A percentile compares a stretch with the other conserved stretches of the same genome.
These are phyloP conservation scores for Ptilorrhoa leucosticta DNA, from an alignment of 2,113 vertebrate species.

Conservation along the genomic window DNA sequence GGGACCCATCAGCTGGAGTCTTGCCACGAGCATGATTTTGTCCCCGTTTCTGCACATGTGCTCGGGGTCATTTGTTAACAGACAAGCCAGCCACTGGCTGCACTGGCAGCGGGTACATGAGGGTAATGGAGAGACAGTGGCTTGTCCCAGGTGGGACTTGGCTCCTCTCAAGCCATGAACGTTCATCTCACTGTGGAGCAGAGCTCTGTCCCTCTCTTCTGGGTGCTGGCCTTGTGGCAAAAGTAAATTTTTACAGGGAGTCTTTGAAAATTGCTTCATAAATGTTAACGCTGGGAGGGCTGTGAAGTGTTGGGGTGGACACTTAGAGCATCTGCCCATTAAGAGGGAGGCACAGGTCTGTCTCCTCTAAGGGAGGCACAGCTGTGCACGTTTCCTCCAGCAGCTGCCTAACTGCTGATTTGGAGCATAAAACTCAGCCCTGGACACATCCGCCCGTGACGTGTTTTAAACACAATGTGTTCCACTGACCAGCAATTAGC, in stretches of 20 bases:
- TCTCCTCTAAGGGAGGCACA: background rate
- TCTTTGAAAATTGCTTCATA: background rate
- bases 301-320: background rate
- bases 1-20: background rate
- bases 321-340: accelerated
- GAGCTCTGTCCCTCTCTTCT: background rate
- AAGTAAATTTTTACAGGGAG: background rate
- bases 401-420: background rate
- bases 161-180: background rate
- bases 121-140: background rate
- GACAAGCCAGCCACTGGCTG: background rate
- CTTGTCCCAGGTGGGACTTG: background rate
- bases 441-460: background rate
- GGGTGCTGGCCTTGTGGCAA: accelerated
- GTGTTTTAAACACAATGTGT: background rate
- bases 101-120: accelerated
- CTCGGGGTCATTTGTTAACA: background rate
- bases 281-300: background rate
- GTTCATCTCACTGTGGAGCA: background rate
- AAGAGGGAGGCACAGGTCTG: background rate
- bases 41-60: background rate
- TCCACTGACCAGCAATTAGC: background rate
- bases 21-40: background rate
- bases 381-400: accelerated
- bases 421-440: background rate